Evolutionary conservation across 2,797 vertebrate genomes (phyloP).

Genomic region (Garrulus glandarius): DNA sequence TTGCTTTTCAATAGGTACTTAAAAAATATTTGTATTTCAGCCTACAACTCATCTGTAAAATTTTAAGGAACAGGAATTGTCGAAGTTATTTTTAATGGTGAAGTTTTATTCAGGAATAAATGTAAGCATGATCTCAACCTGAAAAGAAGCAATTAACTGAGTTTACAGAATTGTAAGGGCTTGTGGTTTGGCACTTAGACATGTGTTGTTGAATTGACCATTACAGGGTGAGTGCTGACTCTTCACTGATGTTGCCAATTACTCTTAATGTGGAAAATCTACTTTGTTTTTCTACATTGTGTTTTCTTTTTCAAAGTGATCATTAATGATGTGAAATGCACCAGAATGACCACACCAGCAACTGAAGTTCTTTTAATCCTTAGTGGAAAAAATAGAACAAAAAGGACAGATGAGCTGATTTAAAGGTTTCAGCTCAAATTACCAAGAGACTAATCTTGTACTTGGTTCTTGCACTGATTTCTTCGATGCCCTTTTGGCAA

Average conservation of each 20-base stretch:
- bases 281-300: neutral
- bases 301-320: neutral
- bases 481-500: neutral
- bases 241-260: conserved; percentile 29
- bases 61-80: conserved; percentile 19
- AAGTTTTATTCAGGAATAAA: conserved; percentile 4
- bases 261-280: conserved; percentile 30
- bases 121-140: conserved; percentile 8
- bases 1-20: neutral
- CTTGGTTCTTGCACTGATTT: neutral
- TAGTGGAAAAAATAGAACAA: neutral
- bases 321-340: neutral
- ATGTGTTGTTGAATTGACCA: conserved; percentile 32
- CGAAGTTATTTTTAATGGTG: conserved; percentile 28
- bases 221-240: conserved; percentile 30
- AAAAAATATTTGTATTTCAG: conserved; percentile 2
- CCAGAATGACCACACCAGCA: neutral
- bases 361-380: neutral
- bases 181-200: conserved; percentile 24
- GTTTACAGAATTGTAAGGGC: neutral
- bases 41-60: conserved; percentile 20
- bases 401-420: neutral
- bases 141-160: conserved; percentile 16
- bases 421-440: neutral
- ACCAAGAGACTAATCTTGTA: neutral